Base-by-base conservation (phyloP, 2,888 invertebrate genomes). In the Macrophya annulata region DNA sequence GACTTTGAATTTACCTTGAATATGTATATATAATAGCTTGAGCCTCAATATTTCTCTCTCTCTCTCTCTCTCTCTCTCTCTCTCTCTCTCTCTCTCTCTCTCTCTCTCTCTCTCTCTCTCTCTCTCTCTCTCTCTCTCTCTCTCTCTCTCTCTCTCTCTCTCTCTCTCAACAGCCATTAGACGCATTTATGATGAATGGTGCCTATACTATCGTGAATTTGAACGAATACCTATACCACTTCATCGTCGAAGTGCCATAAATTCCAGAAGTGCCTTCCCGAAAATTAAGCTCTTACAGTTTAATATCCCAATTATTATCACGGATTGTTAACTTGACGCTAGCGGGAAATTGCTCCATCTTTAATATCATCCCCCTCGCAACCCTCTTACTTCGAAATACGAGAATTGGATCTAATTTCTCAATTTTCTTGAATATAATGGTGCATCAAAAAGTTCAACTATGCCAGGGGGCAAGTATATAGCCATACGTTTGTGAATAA, bases 241-340 rank as follows among this genome's bases (percentile, higher is more conserved):
- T 17, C 55, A 1, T 48, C 48, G 48, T 3, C 62, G 25, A 25
- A 25, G 62, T 62, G 25, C 62, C 25, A 21, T 21, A 62, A 62
- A 62, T 55, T 17, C n/a, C 2, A n/a, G n/a, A n/a, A 55, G n/a
- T 55, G n/a, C 55, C n/a, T 8, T 5, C 31, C 31, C 31, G 31
- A 48, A 55, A 55, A 55, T 55, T 55, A n/a, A 55, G 55, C n/a
- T 68, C 25, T 68, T 37, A 4, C 37, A 37, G 68, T 37, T 68
- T 68, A 37, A 68, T 68, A 68, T 68, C 37, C 68, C 68, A 68
- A 68, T 68, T 31, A 68, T 68, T 37, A 37, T 68, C 31, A 68
- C 68, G 68, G 68, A 68, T 37, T 68, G 68, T 68, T 68, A 68
- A 37, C 37, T 68, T 12, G 37, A 37, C 37, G 65, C 25, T 65